Conservation (phyloP, 2,888 invertebrate genomes). For the Nymphalis polychloros region DNA sequence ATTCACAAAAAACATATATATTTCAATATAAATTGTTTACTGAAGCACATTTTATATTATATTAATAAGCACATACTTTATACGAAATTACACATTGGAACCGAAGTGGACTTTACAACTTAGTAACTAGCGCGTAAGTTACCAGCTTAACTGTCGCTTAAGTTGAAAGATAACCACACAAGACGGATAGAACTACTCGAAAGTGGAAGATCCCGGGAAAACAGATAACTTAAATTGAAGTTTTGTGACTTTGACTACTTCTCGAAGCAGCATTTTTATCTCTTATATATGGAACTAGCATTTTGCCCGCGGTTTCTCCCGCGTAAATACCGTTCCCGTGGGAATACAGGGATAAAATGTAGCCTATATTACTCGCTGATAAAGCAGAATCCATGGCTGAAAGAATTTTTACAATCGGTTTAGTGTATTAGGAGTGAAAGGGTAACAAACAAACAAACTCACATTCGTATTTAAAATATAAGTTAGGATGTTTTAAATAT, state of each 20-base stretch:
- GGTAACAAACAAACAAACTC: too few relatives aligned
- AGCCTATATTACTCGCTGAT: too few relatives aligned
- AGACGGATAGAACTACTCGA: conserved; percentile 8
- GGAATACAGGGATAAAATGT: too few relatives aligned
- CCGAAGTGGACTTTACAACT: neutral
- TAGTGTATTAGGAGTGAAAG: too few relatives aligned
- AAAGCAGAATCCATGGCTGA: too few relatives aligned
- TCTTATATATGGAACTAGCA: neutral
- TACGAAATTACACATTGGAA: neutral
- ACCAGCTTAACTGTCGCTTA: neutral
- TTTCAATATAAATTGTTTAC: neutral
- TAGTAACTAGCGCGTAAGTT: neutral
- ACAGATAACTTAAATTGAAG: conserved; percentile 11
- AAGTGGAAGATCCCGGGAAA: conserved; percentile 6
- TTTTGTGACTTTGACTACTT: conserved; percentile 11
- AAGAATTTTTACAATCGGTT: too few relatives aligned
- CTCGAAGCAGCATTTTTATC: neutral
- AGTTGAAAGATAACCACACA: neutral
- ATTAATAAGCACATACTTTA: neutral
- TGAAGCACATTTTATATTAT: neutral
- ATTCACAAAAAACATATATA: too few relatives aligned
- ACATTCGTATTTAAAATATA: neutral
- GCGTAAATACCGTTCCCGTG: too few relatives aligned
- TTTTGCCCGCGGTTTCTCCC: too few relatives aligned
- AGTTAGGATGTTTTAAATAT: neutral